These are phyloP conservation scores for Nephotettix cincticeps DNA, from an alignment of 1,140 invertebrate species.

Conservation along the genomic window DNA sequence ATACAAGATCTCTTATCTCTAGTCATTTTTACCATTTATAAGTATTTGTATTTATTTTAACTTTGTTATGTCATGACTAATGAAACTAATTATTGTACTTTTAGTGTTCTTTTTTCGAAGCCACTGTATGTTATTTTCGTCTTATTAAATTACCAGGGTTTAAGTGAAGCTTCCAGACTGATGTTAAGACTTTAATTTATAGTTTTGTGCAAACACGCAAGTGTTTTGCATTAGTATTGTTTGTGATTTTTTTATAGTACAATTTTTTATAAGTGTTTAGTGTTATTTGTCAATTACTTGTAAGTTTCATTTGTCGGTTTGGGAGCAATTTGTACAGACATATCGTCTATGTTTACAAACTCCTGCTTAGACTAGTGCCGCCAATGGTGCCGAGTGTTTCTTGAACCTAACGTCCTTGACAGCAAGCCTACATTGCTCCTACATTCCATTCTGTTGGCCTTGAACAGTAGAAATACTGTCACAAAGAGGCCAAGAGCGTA, in stretches of 20 bases:
- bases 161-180: slow-evolving; percentile 16
- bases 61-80: too few relatives aligned
- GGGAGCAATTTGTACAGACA: background rate
- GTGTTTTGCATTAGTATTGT: background rate
- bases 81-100: too few relatives aligned
- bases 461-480: too few relatives aligned
- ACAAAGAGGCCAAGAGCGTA: too few relatives aligned
- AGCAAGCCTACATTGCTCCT: background rate
- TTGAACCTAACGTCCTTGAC: background rate
- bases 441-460: too few relatives aligned
- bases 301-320: background rate
- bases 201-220: background rate
- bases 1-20: background rate
- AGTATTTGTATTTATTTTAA: background rate
- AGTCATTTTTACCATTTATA: background rate
- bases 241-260: slow-evolving; percentile 13
- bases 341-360: background rate
- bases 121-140: too few relatives aligned
- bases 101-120: too few relatives aligned
- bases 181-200: background rate
- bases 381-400: background rate
- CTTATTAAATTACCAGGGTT: background rate
- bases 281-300: slow-evolving; percentile 12
- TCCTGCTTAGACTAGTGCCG: too few relatives aligned
- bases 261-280: slow-evolving; percentile 4